Evolutionary conservation across 1,140 invertebrate species (phyloP).

Genomic region (Globodera ellingtonae): DNA sequence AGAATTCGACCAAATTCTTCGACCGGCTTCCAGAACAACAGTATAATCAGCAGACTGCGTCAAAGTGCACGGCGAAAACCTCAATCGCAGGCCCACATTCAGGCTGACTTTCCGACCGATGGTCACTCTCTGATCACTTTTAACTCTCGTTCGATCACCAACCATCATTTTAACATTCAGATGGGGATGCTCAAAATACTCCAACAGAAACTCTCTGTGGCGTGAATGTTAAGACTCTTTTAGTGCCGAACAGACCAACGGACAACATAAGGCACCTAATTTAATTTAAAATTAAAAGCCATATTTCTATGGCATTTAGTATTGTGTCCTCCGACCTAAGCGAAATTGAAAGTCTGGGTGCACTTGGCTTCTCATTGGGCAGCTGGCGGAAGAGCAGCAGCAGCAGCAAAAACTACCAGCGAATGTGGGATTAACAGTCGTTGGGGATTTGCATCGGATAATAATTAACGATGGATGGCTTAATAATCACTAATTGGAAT

Average conservation of each 20-base stretch:
- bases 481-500: too few relatives aligned
- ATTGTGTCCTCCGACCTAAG: slow-evolving; percentile 57
- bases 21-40: slow-evolving; percentile 30
- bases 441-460: too few relatives aligned
- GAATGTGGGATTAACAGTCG: slow-evolving; percentile 28
- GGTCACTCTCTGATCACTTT: slow-evolving; percentile 22
- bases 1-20: slow-evolving; percentile 13
- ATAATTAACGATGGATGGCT: too few relatives aligned
- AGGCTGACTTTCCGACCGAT: slow-evolving; percentile 19
- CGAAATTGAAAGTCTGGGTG: slow-evolving; percentile 59
- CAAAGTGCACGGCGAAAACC: slow-evolving; percentile 58
- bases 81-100: slow-evolving; percentile 13
- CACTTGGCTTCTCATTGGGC: slow-evolving; percentile 62
- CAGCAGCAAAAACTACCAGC: slow-evolving; percentile 39
- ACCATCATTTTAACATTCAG: slow-evolving; percentile 9
- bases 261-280: slow-evolving; percentile 53
- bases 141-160: not conserved
- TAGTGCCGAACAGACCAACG: slow-evolving; percentile 50
- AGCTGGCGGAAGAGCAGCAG: slow-evolving; percentile 46
- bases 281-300: slow-evolving; percentile 11
- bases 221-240: slow-evolving; percentile 43
- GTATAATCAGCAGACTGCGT: slow-evolving; percentile 52
- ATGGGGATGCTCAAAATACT: slow-evolving; percentile 13
- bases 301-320: slow-evolving; percentile 41
- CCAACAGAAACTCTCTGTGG: slow-evolving; percentile 30